These are phyloP conservation scores for Oenanthe melanoleuca DNA, from an alignment of 2,113 vertebrate species.

Conservation along the genomic window DNA sequence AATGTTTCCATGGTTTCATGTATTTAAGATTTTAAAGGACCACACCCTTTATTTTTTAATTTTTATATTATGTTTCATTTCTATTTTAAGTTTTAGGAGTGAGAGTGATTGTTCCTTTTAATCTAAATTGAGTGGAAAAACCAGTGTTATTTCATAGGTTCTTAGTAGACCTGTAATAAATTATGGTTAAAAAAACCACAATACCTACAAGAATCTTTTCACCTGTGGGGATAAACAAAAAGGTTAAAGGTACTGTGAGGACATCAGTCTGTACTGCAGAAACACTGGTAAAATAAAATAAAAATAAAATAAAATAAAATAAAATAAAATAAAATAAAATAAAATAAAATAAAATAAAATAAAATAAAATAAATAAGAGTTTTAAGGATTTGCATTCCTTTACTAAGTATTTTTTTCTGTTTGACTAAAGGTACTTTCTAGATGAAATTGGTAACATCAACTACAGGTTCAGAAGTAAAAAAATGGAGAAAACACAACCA, in stretches of 20 bases:
- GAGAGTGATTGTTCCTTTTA: neutral
- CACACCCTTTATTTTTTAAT: neutral
- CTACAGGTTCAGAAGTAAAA: neutral
- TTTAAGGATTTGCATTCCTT: neutral
- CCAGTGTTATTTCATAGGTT: neutral
- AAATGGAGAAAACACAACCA: neutral
- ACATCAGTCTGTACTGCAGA: neutral
- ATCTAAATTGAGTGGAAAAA: neutral
- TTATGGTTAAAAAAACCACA: neutral
- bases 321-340: too few relatives aligned
- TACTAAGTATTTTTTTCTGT: neutral
- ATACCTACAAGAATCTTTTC: neutral
- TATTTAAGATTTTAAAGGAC: neutral
- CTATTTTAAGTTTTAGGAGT: too few relatives aligned
- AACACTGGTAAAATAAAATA: neutral
- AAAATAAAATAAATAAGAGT: too few relatives aligned
- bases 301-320: neutral
- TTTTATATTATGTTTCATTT: neutral
- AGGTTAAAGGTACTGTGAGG: neutral
- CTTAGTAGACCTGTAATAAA: neutral
- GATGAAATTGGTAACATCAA: neutral
- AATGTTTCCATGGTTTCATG: accelerated
- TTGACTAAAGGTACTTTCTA: neutral
- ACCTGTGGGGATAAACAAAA: neutral
- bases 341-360: too few relatives aligned